phyloP scores from a whole-genome alignment of 2,797 vertebrate genomes.

The Avahi laniger region DNA sequence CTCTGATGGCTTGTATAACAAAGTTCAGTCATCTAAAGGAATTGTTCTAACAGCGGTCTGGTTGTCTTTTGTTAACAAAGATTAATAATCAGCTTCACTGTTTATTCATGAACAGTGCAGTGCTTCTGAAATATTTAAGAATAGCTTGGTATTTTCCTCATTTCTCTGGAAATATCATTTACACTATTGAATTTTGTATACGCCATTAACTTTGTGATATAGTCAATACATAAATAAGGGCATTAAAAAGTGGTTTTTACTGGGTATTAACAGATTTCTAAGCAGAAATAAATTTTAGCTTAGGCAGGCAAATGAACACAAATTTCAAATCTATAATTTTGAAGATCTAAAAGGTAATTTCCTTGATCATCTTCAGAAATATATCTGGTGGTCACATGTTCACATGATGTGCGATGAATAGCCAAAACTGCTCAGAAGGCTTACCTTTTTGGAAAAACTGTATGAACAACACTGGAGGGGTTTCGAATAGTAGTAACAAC shows the following conservation, averaged over 20 bases:
- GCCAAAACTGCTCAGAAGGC: background rate
- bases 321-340: background rate
- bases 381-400: background rate
- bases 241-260: background rate
- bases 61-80: background rate
- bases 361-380: background rate
- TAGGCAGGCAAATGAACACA: background rate
- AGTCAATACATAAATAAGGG: background rate
- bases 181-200: background rate
- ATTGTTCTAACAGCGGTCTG: background rate
- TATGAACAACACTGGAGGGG: background rate
- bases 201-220: background rate
- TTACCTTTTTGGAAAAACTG: background rate
- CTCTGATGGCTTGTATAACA: background rate
- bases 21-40: background rate
- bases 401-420: background rate
- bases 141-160: background rate
- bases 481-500: background rate
- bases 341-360: background rate
- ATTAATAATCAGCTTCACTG: background rate
- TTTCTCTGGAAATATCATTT: background rate
- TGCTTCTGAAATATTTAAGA: background rate
- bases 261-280: background rate
- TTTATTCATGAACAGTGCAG: background rate
- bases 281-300: background rate